Conservation (phyloP, 2,888 invertebrate species). For the Macrophya annulata region DNA sequence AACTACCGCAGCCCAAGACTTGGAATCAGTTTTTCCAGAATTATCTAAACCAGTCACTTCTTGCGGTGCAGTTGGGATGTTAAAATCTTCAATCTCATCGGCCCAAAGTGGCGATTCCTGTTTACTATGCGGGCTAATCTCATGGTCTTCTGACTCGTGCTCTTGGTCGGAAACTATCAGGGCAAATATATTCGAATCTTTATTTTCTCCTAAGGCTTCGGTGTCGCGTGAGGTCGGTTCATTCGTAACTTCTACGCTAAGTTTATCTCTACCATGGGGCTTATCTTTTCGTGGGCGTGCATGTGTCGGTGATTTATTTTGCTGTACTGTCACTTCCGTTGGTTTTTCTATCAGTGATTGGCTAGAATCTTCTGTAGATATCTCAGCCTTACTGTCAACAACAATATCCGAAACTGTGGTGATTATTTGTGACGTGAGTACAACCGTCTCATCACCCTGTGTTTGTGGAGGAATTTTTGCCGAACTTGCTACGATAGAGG, state of each 20-base stretch:
- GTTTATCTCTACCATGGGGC: constrained; percentile 38
- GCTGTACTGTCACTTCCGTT: constrained; percentile 26
- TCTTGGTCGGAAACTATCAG: constrained; percentile 25
- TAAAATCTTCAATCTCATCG: constrained; percentile 61
- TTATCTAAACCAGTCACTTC: constrained; percentile 20
- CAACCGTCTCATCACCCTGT: constrained; percentile 68
- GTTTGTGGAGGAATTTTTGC: constrained; percentile 77
- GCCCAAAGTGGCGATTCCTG: constrained; percentile 56
- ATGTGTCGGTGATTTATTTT: constrained; percentile 52
- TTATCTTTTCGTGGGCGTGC: constrained; percentile 51
- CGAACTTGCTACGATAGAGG: constrained; percentile 84
- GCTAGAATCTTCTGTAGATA: constrained; percentile 21
- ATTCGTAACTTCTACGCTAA: constrained; percentile 31
- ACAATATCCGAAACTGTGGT: not conserved
- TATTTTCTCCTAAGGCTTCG: constrained; percentile 44
- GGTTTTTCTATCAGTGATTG: constrained; percentile 14
- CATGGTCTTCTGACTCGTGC: constrained; percentile 9
- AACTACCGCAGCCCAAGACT: constrained; percentile 71
- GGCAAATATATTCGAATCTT: constrained; percentile 30
- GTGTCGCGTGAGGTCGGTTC: constrained; percentile 36
- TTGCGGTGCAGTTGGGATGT: constrained; percentile 2
- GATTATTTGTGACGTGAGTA: constrained; percentile 63
- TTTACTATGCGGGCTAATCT: not conserved
- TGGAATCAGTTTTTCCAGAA: constrained; percentile 56
- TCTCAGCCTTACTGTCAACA: constrained; percentile 3